phyloP scores from a whole-genome alignment of 2,113 vertebrate genomes.

The Cavia aperea region DNA sequence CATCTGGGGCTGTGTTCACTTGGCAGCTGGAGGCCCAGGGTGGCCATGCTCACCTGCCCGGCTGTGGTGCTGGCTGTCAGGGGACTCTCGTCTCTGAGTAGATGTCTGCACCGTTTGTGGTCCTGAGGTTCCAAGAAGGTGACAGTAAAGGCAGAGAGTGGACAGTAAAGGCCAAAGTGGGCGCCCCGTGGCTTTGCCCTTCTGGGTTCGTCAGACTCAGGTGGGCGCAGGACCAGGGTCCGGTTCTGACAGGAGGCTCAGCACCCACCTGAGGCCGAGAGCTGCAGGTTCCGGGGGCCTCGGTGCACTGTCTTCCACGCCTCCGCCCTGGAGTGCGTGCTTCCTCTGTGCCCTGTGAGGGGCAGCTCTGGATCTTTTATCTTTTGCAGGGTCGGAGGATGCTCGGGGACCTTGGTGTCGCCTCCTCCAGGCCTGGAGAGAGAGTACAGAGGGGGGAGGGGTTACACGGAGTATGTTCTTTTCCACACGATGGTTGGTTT shows the following conservation, averaged over 20 bases:
- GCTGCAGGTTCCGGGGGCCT: rapidly evolving
- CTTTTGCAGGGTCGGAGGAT: neutral
- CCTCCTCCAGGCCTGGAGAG: neutral
- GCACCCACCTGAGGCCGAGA: rapidly evolving
- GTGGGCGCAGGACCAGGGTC: rapidly evolving
- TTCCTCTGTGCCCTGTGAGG: neutral
- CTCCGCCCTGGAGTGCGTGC: rapidly evolving
- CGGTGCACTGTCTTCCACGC: rapidly evolving
- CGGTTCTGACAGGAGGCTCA: rapidly evolving
- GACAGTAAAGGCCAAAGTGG: neutral
- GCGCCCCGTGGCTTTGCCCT: rapidly evolving
- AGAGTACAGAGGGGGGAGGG: neutral
- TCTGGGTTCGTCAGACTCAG: neutral
- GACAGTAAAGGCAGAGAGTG: neutral
- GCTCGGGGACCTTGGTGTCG: neutral
- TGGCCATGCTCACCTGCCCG: rapidly evolving
- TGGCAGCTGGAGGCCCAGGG: neutral
- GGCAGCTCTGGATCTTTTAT: neutral
- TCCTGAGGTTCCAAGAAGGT: neutral
- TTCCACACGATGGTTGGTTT: neutral
- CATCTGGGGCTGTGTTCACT: rapidly evolving
- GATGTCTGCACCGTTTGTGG: neutral
- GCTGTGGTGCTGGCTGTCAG: too few relatives aligned
- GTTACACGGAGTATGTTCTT: neutral
- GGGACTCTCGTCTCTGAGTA: neutral